Base-by-base conservation (phyloP, 2,797 vertebrate genomes). In the Hephaestus fuliginosus region DNA sequence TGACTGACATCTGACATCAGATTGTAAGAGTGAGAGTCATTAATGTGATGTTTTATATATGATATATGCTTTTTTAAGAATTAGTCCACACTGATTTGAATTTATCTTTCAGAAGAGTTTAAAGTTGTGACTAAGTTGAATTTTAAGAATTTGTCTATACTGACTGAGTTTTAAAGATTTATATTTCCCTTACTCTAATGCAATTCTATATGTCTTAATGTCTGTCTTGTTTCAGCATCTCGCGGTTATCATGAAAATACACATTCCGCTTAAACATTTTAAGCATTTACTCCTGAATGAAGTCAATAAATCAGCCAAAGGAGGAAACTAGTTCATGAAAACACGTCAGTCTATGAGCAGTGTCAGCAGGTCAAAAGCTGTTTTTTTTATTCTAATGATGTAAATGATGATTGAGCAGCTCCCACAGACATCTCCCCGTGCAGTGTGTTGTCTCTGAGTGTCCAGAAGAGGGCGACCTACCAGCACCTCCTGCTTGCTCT, bases 401-500 rank as follows among this genome's bases (percentile, higher is more conserved):
- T 7, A 18, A 43, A 39, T 20, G 2, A 28, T 10, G 17, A 17
- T 30, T 4, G 0, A 57, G 25, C 25, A 25, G 25, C 25, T 25
- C 1, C 10, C 10, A 33, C 2, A 18, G 33, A 53, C 3, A 0
- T 0, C 17, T 30, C 39, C 9, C 18, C 1, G 7, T 36, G 33
- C 43, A 10, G 20, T 14, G 14, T 58, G 25, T 6, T 62, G 20
- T 46, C n/a, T 46, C 18, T 33, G 20, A 1, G 5, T 11, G 28
- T 76, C 41, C 65, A 53, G 20, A 0, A 78, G 63, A 58, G 62
- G 22, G 65, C 91, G 4, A 70, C 96, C 87, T 89, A 97, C 97
- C 93, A 94, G 89, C 60, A 97, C 90, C 7, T 93, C 84, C 48
- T 91, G 80, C 65, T 96, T 92, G 49, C 92, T 89, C 70, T 93